Percentiles rank a stretch among this genome's conserved stretches.
phyloP scores from a whole-genome alignment of 2,797 vertebrate genomes.

The Antennarius maculatus region DNA sequence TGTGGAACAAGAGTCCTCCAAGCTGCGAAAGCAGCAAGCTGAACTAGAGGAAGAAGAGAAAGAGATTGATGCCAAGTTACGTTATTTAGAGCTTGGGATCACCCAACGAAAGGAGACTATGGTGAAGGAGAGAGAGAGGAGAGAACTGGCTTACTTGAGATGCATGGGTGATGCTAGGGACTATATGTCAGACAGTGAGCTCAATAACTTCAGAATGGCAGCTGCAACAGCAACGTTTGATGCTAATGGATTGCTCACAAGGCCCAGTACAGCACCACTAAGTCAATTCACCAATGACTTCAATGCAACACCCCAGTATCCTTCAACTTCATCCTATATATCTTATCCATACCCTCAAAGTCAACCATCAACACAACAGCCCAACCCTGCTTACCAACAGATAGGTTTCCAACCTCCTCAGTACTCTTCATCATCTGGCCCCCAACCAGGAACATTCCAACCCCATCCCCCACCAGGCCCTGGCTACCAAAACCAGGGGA shows the following conservation, averaged over 20 bases:
- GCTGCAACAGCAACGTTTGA: slow-evolving; percentile 83
- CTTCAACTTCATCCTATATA: slow-evolving; percentile 85
- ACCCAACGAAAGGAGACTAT: slow-evolving; percentile 96
- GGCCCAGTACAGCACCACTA: slow-evolving; percentile 83
- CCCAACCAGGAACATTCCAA: slow-evolving; percentile 90
- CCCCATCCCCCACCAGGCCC: slow-evolving; percentile 86
- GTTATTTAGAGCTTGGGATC: slow-evolving; percentile 96
- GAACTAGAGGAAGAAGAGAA: slow-evolving; percentile 99
- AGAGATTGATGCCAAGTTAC: slow-evolving; percentile 98
- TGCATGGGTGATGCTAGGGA: slow-evolving; percentile 92
- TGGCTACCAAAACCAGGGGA: slow-evolving; percentile 84
- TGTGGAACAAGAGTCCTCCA: slow-evolving; percentile 97
- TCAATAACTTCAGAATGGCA: slow-evolving; percentile 91
- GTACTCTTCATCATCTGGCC: slow-evolving; percentile 84
- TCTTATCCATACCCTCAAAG: slow-evolving; percentile 87
- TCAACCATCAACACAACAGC: slow-evolving; percentile 82
- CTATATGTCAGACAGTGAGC: slow-evolving; percentile 97
- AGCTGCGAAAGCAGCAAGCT: slow-evolving; percentile 97
- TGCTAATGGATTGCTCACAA: slow-evolving; percentile 78
- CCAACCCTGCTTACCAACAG: slow-evolving; percentile 84
- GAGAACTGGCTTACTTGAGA: slow-evolving; percentile 90
- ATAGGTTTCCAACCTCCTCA: slow-evolving; percentile 87
- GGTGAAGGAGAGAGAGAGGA: slow-evolving; percentile 91
- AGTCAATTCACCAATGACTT: slow-evolving; percentile 87
- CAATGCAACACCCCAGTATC: slow-evolving; percentile 79